Base-by-base conservation (phyloP, 2,888 invertebrate species). In the Macrophya annulata region DNA sequence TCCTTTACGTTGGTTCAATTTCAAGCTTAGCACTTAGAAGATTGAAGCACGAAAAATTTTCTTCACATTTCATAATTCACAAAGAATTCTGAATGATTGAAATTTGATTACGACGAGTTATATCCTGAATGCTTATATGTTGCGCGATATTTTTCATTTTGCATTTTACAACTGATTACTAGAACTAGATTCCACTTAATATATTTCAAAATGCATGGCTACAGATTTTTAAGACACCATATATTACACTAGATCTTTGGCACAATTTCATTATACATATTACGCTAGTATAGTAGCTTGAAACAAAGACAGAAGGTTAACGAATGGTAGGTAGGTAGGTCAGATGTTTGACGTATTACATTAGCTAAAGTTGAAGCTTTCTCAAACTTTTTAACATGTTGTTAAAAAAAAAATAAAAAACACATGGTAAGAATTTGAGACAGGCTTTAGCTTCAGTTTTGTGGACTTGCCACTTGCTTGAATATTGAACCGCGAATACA, bases 401-500 rank as follows among this genome's bases (percentile, higher is more conserved):
- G 5, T 12, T 17, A 15, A 31, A 40, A 5, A 43, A 21, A 17
- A 74, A 21, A n/a, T 31, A 31, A 40, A 5, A 43, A 21, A 17
- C 21, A 21, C n/a, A n/a, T 25, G 21, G 17, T 10, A 9, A 74
- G 12, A 45, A 43, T 45, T 74, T 1, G 21, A 74, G 72, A 43
- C 10, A 21, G 40, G 25, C 43, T 74, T 45, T 21, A 45, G 43
- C 72, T 74, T 25, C 72, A 10, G 43, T n/a, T 81, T 21, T 43
- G 21, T 81, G 12, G 9, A 62, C 51, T 25, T 62, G 81, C 62
- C 62, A 43, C 71, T 59, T 48, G 65, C 72, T 71, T 85, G 84
- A 81, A 77, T 59, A 55, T 86, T 85, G 10, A 71, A 85, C 43
- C 43, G 76, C 71, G 76, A 77, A 86, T 79, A 55, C 55, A 86